Percentiles rank a stretch among this genome's conserved stretches.
Conservation (phyloP, 2,113 vertebrate genomes). For the Leptobrachium leishanense region DNA sequence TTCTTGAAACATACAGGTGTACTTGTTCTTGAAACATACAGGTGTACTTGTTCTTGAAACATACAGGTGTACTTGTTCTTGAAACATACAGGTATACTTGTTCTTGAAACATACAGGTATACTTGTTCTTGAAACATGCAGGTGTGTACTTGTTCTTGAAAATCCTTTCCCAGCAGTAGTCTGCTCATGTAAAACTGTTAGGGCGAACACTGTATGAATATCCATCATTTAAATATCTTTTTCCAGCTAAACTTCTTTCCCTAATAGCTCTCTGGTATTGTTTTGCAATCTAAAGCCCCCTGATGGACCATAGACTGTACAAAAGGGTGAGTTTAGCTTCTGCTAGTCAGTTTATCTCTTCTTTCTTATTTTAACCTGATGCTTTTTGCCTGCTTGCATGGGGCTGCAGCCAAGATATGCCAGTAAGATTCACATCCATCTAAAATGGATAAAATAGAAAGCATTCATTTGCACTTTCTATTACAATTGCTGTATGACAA, state of each 20-base stretch:
- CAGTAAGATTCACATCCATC: conserved; percentile 74
- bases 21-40: too few relatives aligned
- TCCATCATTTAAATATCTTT: not conserved
- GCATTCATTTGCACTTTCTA: conserved; percentile 74
- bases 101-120: too few relatives aligned
- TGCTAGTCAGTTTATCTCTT: conserved; percentile 81
- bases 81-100: too few relatives aligned
- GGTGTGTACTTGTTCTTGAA: too few relatives aligned
- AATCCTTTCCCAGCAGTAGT: too few relatives aligned
- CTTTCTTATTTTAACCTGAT: conserved; percentile 72
- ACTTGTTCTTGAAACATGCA: too few relatives aligned
- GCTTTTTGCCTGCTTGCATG: conserved; percentile 99
- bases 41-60: too few relatives aligned
- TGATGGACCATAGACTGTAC: conserved; percentile 99
- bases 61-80: too few relatives aligned
- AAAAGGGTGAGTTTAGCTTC: conserved; percentile 99
- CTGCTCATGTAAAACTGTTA: too few relatives aligned
- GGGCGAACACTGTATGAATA: too few relatives aligned
- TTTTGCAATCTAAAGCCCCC: conserved; percentile 99
- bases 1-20: too few relatives aligned
- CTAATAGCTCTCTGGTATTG: conserved; percentile 99
- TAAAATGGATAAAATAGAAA: conserved; percentile 57
- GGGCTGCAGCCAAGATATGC: conserved; percentile 76
- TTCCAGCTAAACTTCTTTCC: conserved; percentile 72
- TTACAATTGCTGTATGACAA: conserved; percentile 60